Conservation (phyloP, 2,113 vertebrate species). For the Cricetomys ansorgei region DNA sequence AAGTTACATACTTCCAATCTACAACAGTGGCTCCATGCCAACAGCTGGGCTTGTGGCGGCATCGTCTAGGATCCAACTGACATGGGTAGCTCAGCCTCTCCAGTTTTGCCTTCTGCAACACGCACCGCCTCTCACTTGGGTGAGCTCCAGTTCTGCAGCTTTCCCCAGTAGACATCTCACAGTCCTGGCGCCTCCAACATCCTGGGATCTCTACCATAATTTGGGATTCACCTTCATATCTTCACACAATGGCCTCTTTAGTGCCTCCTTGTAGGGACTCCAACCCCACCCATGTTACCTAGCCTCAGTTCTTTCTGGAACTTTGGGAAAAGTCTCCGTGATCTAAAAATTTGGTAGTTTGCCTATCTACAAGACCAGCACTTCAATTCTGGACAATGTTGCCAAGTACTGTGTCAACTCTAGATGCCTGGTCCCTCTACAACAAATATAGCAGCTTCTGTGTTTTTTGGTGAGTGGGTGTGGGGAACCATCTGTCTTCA, state of each 20-base stretch:
- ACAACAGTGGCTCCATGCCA: background rate
- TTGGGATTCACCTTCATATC: background rate
- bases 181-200: background rate
- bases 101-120: background rate
- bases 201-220: background rate
- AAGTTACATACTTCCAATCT: background rate
- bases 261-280: background rate
- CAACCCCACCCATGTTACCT: background rate
- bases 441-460: background rate
- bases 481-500: background rate
- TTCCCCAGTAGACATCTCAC: too few species aligned
- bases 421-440: background rate
- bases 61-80: background rate
- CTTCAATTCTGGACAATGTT: background rate
- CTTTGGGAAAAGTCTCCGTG: background rate
- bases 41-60: too few species aligned
- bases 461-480: background rate
- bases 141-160: background rate
- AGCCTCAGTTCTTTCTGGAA: background rate
- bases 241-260: background rate
- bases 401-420: background rate
- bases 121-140: background rate
- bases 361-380: background rate
- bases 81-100: background rate
- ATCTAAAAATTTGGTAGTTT: background rate